Percentiles rank a stretch among this genome's conserved stretches.
These are phyloP conservation scores for Semaprochilodus insignis DNA, from an alignment of 2,797 vertebrate genomes.

Conservation along the genomic window DNA sequence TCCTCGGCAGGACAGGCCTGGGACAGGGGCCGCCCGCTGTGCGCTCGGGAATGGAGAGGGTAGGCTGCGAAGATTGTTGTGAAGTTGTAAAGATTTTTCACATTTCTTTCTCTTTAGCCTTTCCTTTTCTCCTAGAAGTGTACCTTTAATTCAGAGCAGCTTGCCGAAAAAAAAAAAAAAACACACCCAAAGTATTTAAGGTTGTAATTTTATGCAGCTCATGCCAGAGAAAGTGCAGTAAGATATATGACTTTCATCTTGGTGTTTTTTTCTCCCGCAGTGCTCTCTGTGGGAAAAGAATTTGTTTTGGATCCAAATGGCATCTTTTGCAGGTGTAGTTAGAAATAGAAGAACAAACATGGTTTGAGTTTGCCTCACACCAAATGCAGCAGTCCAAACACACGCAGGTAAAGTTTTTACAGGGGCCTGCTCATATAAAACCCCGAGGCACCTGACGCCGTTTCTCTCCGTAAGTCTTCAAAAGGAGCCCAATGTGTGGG, in stretches of 20 bases:
- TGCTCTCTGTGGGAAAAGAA: conserved; percentile 60
- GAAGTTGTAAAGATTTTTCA: conserved; percentile 50
- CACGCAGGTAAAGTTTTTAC: conserved; percentile 58
- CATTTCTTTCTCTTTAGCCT: conserved; percentile 9
- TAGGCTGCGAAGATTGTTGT: too few species aligned
- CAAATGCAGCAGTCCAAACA: conserved; percentile 56
- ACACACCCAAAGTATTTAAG: conserved; percentile 60
- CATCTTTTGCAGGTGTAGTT: conserved; percentile 67
- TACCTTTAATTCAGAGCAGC: conserved; percentile 64
- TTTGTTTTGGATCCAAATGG: conserved; percentile 69
- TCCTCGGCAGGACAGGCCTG: conserved; percentile 7
- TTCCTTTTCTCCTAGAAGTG: conserved; percentile 55
- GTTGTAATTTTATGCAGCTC: conserved; percentile 59
- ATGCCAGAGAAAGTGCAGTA: conserved; percentile 65
- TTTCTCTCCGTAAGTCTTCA: conserved; percentile 46
- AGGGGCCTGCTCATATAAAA: conserved; percentile 48
- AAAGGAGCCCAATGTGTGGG: conserved; percentile 60
- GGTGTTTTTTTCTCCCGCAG: conserved; percentile 54
- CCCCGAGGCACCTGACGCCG: conserved; percentile 59
- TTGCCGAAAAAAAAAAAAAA: conserved; percentile 29
- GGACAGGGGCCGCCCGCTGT: conserved; percentile 4
- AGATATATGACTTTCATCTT: conserved; percentile 69
- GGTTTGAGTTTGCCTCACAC: conserved; percentile 62
- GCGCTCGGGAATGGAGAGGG: neutral
- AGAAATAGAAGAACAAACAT: conserved; percentile 64